Percentiles rank a stretch among this genome's conserved stretches.
These are phyloP conservation scores for Hycleus phaleratus DNA, from an alignment of 1,140 invertebrate species.

Conservation along the genomic window DNA sequence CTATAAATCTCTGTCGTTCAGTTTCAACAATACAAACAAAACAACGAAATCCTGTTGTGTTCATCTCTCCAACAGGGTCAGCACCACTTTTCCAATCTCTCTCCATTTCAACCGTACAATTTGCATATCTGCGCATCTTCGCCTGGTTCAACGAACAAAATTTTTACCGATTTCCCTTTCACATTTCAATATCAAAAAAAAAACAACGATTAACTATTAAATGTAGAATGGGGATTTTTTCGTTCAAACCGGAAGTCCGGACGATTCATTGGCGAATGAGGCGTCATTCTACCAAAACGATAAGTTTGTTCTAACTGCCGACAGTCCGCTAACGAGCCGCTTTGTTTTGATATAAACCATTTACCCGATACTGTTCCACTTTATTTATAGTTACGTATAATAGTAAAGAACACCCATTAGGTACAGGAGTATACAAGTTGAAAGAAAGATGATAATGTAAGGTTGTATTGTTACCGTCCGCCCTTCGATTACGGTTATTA, in stretches of 20 bases:
- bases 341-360: conserved; percentile 22
- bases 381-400: conserved; percentile 17
- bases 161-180: too few relatives aligned
- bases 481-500: conserved; percentile 23
- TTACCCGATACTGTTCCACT: conserved; percentile 18
- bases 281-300: conserved; percentile 3
- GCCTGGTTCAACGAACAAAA: not conserved
- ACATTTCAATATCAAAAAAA: too few relatives aligned
- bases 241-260: not conserved
- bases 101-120: not conserved
- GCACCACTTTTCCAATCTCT: too few relatives aligned
- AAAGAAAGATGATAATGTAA: conserved; percentile 18
- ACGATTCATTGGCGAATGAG: conserved; percentile 8
- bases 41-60: not conserved
- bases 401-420: conserved; percentile 15
- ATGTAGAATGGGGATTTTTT: too few relatives aligned
- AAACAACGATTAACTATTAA: too few relatives aligned
- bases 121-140: conserved; percentile 11
- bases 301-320: conserved; percentile 12
- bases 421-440: conserved; percentile 9
- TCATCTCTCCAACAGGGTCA: too few relatives aligned
- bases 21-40: not conserved
- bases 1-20: conserved; percentile 1
- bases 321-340: conserved; percentile 15
- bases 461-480: conserved; percentile 1